Conservation (phyloP, 2,797 vertebrate species). For the Gadopsis bispinosus region DNA sequence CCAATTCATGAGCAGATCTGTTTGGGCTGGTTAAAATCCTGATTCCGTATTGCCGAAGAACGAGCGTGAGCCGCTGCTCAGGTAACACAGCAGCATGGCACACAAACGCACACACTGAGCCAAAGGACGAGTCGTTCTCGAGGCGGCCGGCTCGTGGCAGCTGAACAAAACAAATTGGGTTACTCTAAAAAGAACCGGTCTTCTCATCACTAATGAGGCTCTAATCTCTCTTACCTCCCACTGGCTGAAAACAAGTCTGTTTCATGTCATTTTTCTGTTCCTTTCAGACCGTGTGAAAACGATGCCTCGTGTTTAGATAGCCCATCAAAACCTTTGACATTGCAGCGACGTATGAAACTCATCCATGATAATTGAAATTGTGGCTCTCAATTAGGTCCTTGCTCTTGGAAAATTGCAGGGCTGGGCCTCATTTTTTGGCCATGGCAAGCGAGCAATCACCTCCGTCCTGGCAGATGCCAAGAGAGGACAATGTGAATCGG, state of each 20-base stretch:
- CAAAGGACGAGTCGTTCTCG: no score
- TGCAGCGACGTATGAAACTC: constrained; percentile 10
- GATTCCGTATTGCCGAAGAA: no score
- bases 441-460: not conserved
- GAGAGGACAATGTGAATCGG: not conserved
- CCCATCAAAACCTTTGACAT: constrained; percentile 10
- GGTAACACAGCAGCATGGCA: no score
- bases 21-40: constrained; percentile 1
- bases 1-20: not conserved
- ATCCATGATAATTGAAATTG: constrained; percentile 2
- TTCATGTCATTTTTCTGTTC: constrained; percentile 21
- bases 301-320: not conserved
- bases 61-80: no score
- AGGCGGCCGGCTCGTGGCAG: no score
- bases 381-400: not conserved
- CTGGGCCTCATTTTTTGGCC: not conserved
- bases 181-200: no score
- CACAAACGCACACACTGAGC: no score
- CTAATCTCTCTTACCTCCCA: constrained; percentile 21
- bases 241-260: constrained; percentile 11
- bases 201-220: not conserved
- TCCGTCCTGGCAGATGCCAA: constrained; percentile 9
- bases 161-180: no score
- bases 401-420: not conserved
- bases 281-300: no score